Conservation (phyloP, 1,140 invertebrate species). For the Amyelois transitella region DNA sequence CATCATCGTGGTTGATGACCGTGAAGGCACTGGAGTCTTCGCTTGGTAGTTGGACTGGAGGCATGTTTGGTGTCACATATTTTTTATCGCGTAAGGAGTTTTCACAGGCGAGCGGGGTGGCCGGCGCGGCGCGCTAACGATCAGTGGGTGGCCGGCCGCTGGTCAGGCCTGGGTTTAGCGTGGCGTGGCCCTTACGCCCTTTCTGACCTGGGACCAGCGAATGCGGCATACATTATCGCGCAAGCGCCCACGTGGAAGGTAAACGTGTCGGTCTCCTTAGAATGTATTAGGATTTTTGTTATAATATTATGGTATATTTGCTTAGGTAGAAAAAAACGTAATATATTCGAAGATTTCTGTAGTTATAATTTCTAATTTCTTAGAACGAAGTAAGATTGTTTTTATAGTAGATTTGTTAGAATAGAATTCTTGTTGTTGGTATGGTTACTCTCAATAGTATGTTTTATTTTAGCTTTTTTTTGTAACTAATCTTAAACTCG, state of each 20-base stretch:
- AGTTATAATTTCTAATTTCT: background rate
- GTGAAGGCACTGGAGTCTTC: constrained; percentile 68
- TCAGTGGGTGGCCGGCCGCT: constrained; percentile 13
- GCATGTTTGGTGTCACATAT: constrained; percentile 34
- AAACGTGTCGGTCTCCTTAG: constrained; percentile 8
- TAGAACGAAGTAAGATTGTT: too few species aligned
- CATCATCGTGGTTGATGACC: constrained; percentile 63
- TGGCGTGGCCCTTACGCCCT: constrained; percentile 17
- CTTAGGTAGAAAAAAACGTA: too few species aligned
- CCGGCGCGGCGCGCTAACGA: constrained; percentile 14
- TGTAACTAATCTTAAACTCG: too few species aligned
- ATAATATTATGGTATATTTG: too few species aligned
- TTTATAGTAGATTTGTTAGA: too few species aligned
- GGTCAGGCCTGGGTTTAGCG: constrained; percentile 18
- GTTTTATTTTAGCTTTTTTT: too few species aligned
- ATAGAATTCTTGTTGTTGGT: too few species aligned
- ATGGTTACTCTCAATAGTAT: too few species aligned
- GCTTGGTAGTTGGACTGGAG: constrained; percentile 44
- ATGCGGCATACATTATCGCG: constrained; percentile 31
- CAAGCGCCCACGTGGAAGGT: constrained; percentile 34
- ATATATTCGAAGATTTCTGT: too few species aligned
- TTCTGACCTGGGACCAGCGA: constrained; percentile 8
- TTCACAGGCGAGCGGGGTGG: constrained; percentile 8
- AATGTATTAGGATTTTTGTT: too few species aligned
- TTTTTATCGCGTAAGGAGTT: background rate